These are phyloP conservation scores for Myiopsitta monachus DNA, from an alignment of 2,113 vertebrate genomes.

Conservation along the genomic window DNA sequence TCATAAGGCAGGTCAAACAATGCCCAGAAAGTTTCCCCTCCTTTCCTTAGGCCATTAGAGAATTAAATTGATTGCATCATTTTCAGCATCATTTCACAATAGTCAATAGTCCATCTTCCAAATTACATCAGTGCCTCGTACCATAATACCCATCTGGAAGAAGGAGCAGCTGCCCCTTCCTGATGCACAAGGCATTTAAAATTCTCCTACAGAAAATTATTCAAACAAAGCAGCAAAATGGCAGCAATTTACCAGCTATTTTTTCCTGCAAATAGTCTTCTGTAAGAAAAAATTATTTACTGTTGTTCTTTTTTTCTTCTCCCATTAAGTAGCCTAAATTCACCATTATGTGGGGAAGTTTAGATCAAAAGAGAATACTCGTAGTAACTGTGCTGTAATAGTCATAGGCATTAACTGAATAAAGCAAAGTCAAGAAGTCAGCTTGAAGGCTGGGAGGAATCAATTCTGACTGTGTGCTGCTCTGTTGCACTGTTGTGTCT, in stretches of 20 bases:
- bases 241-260: slow-evolving; percentile 11
- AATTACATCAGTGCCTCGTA: background rate
- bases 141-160: slow-evolving; percentile 14
- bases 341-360: background rate
- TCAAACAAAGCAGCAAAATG: slow-evolving; percentile 22
- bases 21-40: slow-evolving; percentile 42
- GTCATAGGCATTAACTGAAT: background rate
- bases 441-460: background rate
- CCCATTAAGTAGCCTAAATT: background rate
- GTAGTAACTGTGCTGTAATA: background rate
- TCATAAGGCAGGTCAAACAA: slow-evolving; percentile 34
- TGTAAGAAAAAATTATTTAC: slow-evolving; percentile 15
- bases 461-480: background rate
- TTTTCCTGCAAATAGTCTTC: slow-evolving; percentile 2
- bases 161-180: slow-evolving; percentile 17
- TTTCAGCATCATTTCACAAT: slow-evolving; percentile 56
- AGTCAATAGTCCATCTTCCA: slow-evolving; percentile 54
- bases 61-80: slow-evolving; percentile 50
- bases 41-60: slow-evolving; percentile 39
- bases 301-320: background rate
- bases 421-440: background rate
- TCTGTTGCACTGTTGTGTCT: background rate
- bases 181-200: background rate
- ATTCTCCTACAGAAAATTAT: slow-evolving; percentile 38
- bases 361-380: background rate